These are phyloP conservation scores for Anguilla obscura DNA, from an alignment of 2,797 vertebrate genomes.

Conservation along the genomic window DNA sequence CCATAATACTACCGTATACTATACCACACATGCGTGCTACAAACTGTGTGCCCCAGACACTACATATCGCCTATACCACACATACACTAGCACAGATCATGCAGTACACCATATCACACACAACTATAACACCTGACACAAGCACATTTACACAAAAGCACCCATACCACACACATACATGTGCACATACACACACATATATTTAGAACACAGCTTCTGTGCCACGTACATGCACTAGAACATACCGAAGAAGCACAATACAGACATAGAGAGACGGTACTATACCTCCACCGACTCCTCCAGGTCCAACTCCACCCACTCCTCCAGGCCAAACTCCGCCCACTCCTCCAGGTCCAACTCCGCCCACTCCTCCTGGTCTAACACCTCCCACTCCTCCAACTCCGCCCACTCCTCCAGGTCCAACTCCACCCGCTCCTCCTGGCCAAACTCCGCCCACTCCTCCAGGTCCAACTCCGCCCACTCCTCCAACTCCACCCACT, in stretches of 20 bases:
- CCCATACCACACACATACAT: too few relatives aligned
- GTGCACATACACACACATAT: too few relatives aligned
- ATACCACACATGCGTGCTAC: too few relatives aligned
- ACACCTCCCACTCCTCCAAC: conserved; percentile 41
- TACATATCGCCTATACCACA: too few relatives aligned
- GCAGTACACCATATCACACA: too few relatives aligned
- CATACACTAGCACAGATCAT: too few relatives aligned
- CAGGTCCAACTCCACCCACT: conserved; percentile 40
- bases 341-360: conserved; percentile 37
- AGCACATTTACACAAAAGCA: too few relatives aligned
- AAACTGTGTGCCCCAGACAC: too few relatives aligned
- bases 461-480: conserved; percentile 45
- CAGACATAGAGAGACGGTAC: background rate
- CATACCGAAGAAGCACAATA: background rate
- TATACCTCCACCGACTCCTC: conserved; percentile 37
- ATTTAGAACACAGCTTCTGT: background rate
- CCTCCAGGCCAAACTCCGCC: conserved; percentile 44
- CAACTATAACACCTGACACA: too few relatives aligned
- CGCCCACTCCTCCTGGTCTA: conserved; percentile 5
- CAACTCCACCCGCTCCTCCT: conserved; percentile 41
- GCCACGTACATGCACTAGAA: background rate
- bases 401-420: conserved; percentile 40
- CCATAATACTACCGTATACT: too few relatives aligned
- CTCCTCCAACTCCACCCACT: conserved; percentile 51
- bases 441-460: conserved; percentile 40